Evolutionary conservation across 2,888 invertebrate species (phyloP), one percentile per base, ranked within the genome.

Genomic region (Drosophila percnosoma): DNA sequence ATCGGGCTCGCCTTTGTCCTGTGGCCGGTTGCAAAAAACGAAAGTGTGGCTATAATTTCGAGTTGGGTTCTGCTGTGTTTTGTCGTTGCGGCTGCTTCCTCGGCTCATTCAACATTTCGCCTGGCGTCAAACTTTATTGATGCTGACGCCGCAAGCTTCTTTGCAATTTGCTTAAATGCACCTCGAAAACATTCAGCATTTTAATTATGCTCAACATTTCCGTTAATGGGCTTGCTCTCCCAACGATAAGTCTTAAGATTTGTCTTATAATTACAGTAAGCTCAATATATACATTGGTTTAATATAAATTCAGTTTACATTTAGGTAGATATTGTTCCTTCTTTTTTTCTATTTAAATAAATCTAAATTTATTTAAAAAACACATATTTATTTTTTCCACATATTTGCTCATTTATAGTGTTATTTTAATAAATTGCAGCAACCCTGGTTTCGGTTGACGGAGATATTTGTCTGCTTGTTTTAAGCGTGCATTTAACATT

Each of bases 1-100:
- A 85, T 85, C 85, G 78, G 63, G 55, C 52, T 68, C 72, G 63
- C 69, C 84, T 78, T 80, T 90, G 87, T 89, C 73, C 75, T 72
- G 69, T 65, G 68, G 71, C 79, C 57, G 66, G 38, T 57, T 40
- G 57, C 65, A 73, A 86, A 84, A 90, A 90, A 75, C 58, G 87
- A 90, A 90, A 85, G 90, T 90, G 90, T 83, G 78, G 84, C 89
- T 71, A 90, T 85, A 90, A 85, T 90, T 90, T 89, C 68, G 62
- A 61, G 34, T 65, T 57, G 64, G 52, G 66, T 36, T 54, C 78
- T 69, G 51, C 60, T 57, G 59, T 69, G 48, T 64, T 81, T 67
- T 85, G 67, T 61, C 68, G 67, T 51, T 64, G 53, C 24, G 54
- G 55, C 49, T 67, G 42, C 63, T 60, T 29, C 57, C 49, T 38